Evolutionary conservation across 2,888 invertebrate genomes (phyloP), one percentile per base, ranked within the genome.

Genomic region (Fragum fragum): DNA sequence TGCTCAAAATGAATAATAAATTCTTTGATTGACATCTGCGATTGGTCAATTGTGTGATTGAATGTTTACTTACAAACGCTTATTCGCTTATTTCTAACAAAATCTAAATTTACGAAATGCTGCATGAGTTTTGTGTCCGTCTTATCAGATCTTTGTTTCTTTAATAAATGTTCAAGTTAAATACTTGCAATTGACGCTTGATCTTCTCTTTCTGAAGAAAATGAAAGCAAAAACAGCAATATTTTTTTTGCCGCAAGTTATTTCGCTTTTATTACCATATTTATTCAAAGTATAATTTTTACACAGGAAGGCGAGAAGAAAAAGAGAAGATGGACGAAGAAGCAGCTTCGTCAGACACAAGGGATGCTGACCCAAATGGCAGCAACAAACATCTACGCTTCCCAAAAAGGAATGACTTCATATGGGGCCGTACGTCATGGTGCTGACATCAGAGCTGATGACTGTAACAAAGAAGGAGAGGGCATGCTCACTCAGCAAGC

Each of bases 371-470:
- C 85, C 29, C 82, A 82, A 53, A 92, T 93, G 80, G 86, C 89
- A 52, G 92, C 91, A 18, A 91, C 89, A 61, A 93, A 92, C 86
- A 90, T 91, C 82, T 90, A 87, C 47, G 92, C 93, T 61, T 87
- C 85, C 53, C 93, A 93, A 86, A 71, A 75, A 16, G 92, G 92
- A 16, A 92, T 92, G 92, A 75, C 83, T 70, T 76, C 88, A 53
- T 88, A 91, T 70, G 94, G 94, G 16, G 87, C 90, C 23, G 86
- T 88, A 9, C 86, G 93, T 59, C 94, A 94, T 85, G 92, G 93
- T 52, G 90, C 94, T 68, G 94, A 94, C 85, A 94, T 94, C 82
- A 76, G 91, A 9, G 91, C 92, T 47, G 94, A 94, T 69, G 91
- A 92, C 28, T 83, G 89, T 79, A 72, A 83, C 53, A 89, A 89